Evolutionary conservation across 2,888 invertebrate genomes (phyloP), one percentile per base, ranked within the genome.

Genomic region (Toxonevra muliebris): DNA sequence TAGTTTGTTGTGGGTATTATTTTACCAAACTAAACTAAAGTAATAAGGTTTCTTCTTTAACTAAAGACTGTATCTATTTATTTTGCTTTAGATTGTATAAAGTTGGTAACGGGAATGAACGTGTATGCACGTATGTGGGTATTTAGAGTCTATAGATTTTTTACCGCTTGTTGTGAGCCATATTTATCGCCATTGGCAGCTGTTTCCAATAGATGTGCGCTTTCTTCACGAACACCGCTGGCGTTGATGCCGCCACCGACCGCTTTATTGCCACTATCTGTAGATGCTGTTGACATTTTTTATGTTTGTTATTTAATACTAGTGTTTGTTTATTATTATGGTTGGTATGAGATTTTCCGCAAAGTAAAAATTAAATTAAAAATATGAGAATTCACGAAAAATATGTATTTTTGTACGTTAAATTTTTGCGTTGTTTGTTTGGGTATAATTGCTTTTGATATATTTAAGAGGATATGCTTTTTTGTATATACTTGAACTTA

Each of bases 101-200:
- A 30, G 30, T 4, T 30, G 30, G 30, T 30, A 30, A 30, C 7
- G 30, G 13, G 17, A 40, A 19, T 40, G 15, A 50, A 52, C 13
- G 3, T 42, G 11, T 13, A 43, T 55, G 17, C 30, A 17, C 7
- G 19, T 13, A 17, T 15, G 7, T 12, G 12, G 17, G 17, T 45
- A 5, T 4, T 9, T 50, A 52, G 12, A 45, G 19, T 60, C 43
- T 17, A 40, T 15, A 19, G 12, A 17, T 13, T 19, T 12, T 19
- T 83, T 81, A 84, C 83, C 80, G 82, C 80, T 79, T 80, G 78
- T 60, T 78, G 77, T 65, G 82, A 82, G 66, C 83, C 83, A 76
- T 83, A 83, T 70, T 80, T 80, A 72, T 77, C 82, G 42, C 79
- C 81, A 72, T 79, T 82, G 42, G 75, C 80, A 61, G 75, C 74